These are phyloP conservation scores for Mus pahari DNA, from an alignment of 2,113 vertebrate genomes.

Conservation along the genomic window DNA sequence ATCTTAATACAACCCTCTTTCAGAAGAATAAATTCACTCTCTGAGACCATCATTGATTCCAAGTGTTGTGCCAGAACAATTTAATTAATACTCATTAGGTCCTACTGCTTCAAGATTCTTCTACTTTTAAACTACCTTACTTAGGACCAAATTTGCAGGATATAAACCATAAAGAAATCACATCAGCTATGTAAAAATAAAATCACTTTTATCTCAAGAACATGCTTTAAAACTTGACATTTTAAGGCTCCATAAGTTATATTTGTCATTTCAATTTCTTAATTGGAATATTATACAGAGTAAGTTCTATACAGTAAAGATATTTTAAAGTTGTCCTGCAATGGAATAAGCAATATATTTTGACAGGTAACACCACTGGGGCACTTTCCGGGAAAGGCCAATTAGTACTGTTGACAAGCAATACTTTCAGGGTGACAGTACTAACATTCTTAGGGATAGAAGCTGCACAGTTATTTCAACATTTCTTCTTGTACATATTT, in stretches of 20 bases:
- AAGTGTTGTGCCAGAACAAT: not conserved
- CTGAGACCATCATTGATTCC: not conserved
- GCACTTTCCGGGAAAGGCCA: constrained; percentile 42
- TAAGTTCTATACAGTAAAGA: constrained; percentile 62
- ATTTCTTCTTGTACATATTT: constrained; percentile 56
- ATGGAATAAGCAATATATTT: constrained; percentile 71
- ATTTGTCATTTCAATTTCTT: constrained; percentile 49
- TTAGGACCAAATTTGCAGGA: not conserved
- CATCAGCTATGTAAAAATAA: not conserved
- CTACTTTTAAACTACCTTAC: not conserved
- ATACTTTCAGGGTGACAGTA: constrained; percentile 8
- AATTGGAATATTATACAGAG: constrained; percentile 58
- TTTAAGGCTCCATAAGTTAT: constrained; percentile 45
- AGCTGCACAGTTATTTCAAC: not conserved
- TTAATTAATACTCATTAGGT: not conserved
- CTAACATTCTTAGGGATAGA: not conserved
- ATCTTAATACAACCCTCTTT: not conserved
- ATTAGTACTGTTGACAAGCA: constrained; percentile 56
- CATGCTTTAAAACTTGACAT: not conserved
- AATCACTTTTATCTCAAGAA: not conserved
- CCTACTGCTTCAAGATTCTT: not conserved
- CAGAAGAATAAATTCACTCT: not conserved
- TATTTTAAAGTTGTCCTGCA: constrained; percentile 46
- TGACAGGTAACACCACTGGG: constrained; percentile 70
- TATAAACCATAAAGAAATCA: not conserved